phyloP scores from a whole-genome alignment of 2,797 vertebrate genomes.

The Acanthurus tractus region DNA sequence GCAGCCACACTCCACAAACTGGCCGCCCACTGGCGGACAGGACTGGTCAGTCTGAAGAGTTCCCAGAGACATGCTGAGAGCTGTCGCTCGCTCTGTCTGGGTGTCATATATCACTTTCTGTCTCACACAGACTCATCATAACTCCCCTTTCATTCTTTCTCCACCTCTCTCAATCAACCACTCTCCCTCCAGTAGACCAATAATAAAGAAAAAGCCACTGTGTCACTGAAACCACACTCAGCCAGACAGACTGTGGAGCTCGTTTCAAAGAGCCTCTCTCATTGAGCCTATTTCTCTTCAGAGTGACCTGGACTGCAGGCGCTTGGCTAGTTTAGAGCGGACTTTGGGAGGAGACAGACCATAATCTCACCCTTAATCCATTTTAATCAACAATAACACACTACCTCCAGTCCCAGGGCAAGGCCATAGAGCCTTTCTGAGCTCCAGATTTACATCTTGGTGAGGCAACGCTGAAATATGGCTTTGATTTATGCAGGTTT shows the following conservation, averaged over 20 bases:
- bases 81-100: constrained; percentile 20
- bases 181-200: constrained; percentile 60
- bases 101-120: constrained; percentile 30
- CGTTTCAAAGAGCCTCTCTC: constrained; percentile 74
- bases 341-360: constrained; percentile 82
- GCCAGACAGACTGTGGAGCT: constrained; percentile 61
- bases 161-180: constrained; percentile 53
- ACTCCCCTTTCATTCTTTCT: constrained; percentile 12
- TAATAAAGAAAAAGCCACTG: constrained; percentile 70
- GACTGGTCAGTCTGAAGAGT: constrained; percentile 26
- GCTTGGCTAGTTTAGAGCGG: constrained; percentile 71
- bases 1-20: constrained; percentile 28
- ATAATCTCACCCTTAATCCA: constrained; percentile 85
- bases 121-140: constrained; percentile 10
- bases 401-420: constrained; percentile 78
- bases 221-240: constrained; percentile 69
- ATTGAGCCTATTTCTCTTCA: constrained; percentile 69
- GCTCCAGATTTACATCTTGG: constrained; percentile 82
- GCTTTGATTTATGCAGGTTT: constrained; percentile 86
- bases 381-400: constrained; percentile 88
- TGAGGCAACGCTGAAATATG: constrained; percentile 82
- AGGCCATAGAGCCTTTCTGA: constrained; percentile 75
- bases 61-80: constrained; percentile 31
- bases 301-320: constrained; percentile 69
- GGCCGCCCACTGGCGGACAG: constrained; percentile 21